phyloP scores from a whole-genome alignment of 2,888 invertebrate species.

The Drosophila kokeensis region DNA sequence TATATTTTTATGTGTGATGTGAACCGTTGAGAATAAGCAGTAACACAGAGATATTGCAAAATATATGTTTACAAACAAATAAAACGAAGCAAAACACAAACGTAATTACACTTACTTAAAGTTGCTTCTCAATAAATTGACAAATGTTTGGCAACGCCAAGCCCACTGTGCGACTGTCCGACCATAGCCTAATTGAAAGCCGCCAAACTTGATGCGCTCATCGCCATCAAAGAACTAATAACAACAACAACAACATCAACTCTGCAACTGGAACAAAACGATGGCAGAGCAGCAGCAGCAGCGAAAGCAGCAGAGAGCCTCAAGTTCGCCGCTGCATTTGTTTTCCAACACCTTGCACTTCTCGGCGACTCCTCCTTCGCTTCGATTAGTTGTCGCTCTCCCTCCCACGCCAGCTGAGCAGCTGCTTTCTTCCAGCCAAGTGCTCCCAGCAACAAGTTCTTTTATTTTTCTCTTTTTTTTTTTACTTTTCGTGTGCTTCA shows the following conservation, averaged over 20 bases:
- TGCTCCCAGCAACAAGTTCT: constrained; percentile 39
- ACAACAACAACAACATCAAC: constrained; percentile 13
- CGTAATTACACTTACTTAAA: neutral
- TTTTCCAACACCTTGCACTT: constrained; percentile 43
- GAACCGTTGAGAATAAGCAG: neutral
- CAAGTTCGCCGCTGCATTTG: constrained; percentile 50
- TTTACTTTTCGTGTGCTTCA: constrained; percentile 10
- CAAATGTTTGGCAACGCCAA: neutral
- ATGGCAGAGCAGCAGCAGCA: neutral
- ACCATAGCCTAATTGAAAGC: constrained; percentile 33
- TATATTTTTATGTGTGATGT: neutral
- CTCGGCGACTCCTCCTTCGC: neutral
- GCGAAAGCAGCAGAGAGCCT: constrained; percentile 10
- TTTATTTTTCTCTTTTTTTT: constrained; percentile 4
- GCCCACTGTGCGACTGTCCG: neutral
- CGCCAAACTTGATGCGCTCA: constrained; percentile 56
- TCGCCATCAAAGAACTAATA: constrained; percentile 37
- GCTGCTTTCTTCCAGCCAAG: constrained; percentile 1
- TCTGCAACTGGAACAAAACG: constrained; percentile 5
- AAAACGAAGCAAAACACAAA: neutral
- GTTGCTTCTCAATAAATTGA: neutral
- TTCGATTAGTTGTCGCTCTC: neutral
- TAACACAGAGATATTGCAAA: neutral
- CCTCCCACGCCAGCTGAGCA: constrained; percentile 10
- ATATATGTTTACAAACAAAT: neutral